Conservation (phyloP, 2,797 vertebrate genomes). For the Mus spretus region DNA sequence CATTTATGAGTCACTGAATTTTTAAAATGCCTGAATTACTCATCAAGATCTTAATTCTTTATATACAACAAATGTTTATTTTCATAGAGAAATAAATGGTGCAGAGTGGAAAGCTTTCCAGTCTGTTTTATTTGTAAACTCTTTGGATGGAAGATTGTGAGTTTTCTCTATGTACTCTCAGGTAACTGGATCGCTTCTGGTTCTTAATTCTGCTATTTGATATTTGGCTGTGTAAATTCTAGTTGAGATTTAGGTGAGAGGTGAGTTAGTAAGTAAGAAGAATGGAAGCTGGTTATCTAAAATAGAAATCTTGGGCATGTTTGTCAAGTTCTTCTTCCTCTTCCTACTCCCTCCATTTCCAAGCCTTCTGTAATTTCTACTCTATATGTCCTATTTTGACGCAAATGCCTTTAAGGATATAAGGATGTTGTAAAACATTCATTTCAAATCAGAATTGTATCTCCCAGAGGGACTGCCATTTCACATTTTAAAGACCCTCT, state of each 20-base stretch:
- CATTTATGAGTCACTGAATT: conserved; percentile 15
- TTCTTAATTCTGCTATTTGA: neutral
- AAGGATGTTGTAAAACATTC: conserved; percentile 68
- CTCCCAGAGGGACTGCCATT: conserved; percentile 68
- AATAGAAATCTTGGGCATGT: conserved; percentile 23
- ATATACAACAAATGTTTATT: neutral
- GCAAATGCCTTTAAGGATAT: conserved; percentile 42
- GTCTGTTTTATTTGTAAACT: conserved; percentile 29
- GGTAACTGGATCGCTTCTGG: neutral
- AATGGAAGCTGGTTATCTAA: neutral
- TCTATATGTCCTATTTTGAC: neutral
- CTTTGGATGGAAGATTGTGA: neutral
- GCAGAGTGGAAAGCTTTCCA: conserved; percentile 22
- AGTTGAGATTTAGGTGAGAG: neutral
- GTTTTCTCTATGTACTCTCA: neutral
- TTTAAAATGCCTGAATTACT: conserved; percentile 46
- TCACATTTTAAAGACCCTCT: neutral
- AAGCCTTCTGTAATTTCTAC: neutral
- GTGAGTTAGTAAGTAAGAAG: neutral
- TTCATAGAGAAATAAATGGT: neutral
- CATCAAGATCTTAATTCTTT: neutral
- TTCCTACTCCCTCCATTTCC: neutral
- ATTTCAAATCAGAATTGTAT: conserved; percentile 65
- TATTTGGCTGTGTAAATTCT: neutral
- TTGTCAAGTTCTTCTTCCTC: conserved; percentile 8